Evolutionary conservation across 2,797 vertebrate species (phyloP).

Genomic region (Coilia nasus): DNA sequence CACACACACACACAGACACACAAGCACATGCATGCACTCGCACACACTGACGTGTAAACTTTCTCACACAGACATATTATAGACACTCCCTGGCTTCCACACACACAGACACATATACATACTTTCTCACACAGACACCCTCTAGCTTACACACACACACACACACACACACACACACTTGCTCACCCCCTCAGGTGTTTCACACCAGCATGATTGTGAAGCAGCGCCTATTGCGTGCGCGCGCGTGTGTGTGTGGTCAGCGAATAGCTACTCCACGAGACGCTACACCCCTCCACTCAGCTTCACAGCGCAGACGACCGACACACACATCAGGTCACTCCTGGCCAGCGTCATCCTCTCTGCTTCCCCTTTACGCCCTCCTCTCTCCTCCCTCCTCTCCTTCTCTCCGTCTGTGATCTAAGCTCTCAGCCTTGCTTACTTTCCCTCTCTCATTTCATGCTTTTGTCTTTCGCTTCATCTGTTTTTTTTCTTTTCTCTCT

Average conservation of each 20-base stretch:
- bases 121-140: neutral
- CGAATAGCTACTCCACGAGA: too few species aligned
- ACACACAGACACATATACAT: neutral
- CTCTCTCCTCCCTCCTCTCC: neutral
- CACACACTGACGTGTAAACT: too few species aligned
- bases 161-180: constrained; percentile 23
- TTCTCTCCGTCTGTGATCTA: neutral
- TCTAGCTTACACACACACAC: neutral
- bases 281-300: neutral
- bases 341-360: neutral
- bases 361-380: neutral
- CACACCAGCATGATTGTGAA: constrained; percentile 17
- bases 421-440: neutral
- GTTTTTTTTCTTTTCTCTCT: constrained; percentile 49
- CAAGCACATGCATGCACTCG: neutral
- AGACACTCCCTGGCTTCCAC: neutral
- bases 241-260: constrained; percentile 70
- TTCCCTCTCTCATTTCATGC: neutral
- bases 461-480: constrained; percentile 30
- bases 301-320: neutral
- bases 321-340: neutral
- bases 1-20: neutral
- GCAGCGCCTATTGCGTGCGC: constrained; percentile 58
- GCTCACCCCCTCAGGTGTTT: constrained; percentile 35
- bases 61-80: neutral